Conservation (phyloP, 2,888 invertebrate species). For the Lomographa bimaculata region DNA sequence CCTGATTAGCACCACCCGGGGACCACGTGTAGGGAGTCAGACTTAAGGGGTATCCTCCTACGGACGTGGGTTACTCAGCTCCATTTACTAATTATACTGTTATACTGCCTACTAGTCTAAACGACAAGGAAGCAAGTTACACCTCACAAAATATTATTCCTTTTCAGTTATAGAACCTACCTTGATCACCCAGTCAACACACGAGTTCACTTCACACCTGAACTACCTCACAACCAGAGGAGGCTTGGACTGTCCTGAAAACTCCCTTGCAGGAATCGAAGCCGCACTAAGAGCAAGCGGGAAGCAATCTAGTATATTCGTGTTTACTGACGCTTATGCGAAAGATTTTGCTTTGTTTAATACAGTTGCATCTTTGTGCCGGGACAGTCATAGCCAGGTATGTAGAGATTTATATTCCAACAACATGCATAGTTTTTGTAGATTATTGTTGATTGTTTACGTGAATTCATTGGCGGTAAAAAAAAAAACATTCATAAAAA, state of each 20-base stretch:
- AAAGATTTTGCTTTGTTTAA: slow-evolving; percentile 41
- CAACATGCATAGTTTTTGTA: too few species aligned
- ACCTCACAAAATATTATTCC: too few species aligned
- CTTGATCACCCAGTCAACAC: slow-evolving; percentile 19
- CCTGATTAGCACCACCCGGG: too few species aligned
- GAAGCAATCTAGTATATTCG: slow-evolving; percentile 47
- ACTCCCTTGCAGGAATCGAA: slow-evolving; percentile 55
- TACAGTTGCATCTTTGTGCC: slow-evolving; percentile 39
- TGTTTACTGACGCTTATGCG: slow-evolving; percentile 62
- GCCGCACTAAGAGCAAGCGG: slow-evolving; percentile 47
- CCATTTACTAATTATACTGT: too few species aligned
- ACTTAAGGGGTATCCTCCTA: too few species aligned
- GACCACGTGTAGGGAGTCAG: too few species aligned
- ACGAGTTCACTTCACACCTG: slow-evolving; percentile 31
- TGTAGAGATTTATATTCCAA: slow-evolving; percentile 1
- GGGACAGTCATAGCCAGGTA: slow-evolving; percentile 45
- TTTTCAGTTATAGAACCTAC: slow-evolving; percentile 43
- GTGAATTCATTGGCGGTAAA: too few species aligned
- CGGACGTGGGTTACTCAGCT: too few species aligned
- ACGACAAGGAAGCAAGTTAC: too few species aligned
- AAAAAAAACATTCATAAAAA: too few species aligned
- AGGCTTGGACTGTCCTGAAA: slow-evolving; percentile 55
- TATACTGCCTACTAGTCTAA: too few species aligned
- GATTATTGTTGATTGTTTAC: too few species aligned
- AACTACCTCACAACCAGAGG: slow-evolving; percentile 37